Base-by-base conservation (phyloP, 2,113 vertebrate genomes). In the Tyrannus savana region DNA sequence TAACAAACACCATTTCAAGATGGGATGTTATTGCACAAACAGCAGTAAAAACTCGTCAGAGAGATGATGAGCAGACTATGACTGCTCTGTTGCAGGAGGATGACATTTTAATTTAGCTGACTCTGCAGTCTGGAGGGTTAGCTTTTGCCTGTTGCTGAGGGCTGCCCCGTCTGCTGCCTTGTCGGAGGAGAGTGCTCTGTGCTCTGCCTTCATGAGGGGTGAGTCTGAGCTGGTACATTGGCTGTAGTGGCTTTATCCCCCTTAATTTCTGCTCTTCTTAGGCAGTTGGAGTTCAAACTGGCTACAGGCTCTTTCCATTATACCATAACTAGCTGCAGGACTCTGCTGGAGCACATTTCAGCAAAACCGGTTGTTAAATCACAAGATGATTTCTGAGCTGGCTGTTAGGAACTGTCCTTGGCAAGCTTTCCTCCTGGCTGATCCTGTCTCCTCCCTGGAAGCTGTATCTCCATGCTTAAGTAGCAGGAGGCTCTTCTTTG, bases 1-100 rank as follows among this genome's bases (percentile, higher is more conserved):
- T 96, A 97, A 89, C 90, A 98, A 97, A 97, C 94, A 80, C 63
- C 50, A 97, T 96, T 97, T 93, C 88, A 95, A 87, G 90, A 97
- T 77, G 90, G 71, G 94, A 83, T 95, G 93, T 97, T 97, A 97
- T 97, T 96, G 95, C 91, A 94, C 75, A 91, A 96, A 96, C 31
- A 96, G 88, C 96, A 95, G 81, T 96, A 95, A 96, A 95, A 90
- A 83, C 74, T 95, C 93, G 97, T 81, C 84, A 74, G 37, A 67
- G 85, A 95, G 95, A 97, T 96, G 91, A 97, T 94, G 89, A 97
- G 73, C 84, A 91, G 73, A 59, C 90, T 93, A 52, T 89, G 77
- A 58, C 74, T 64, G 85, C 56, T 67, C 85, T 39, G 67, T 62
- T 87, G 80, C 79, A 73, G n/a, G 77, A 76, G 77, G 82, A 85